Evolutionary conservation across 1,140 invertebrate species (phyloP).

Genomic region (Harlomillsia oculata): DNA sequence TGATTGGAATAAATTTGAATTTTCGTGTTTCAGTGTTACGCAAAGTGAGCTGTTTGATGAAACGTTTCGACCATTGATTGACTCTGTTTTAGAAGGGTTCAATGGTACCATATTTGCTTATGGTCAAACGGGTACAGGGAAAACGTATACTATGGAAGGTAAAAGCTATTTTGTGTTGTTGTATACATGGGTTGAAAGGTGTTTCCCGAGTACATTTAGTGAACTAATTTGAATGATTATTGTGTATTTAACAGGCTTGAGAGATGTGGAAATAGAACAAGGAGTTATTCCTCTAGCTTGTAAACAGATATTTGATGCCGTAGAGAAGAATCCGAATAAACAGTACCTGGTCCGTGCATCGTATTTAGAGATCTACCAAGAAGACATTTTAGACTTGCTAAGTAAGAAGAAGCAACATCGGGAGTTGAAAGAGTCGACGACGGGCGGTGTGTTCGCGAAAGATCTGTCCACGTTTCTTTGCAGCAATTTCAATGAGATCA

Average conservation of each 20-base stretch:
- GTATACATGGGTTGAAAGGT: background rate
- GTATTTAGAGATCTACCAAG: conserved; percentile 92
- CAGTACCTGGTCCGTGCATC: conserved; percentile 86
- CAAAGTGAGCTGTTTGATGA: conserved; percentile 94
- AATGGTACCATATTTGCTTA: conserved; percentile 97
- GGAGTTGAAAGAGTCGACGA: conserved; percentile 64
- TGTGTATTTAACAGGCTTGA: conserved; percentile 27
- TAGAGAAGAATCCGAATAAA: conserved; percentile 72
- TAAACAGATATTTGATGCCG: conserved; percentile 90
- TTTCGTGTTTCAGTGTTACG: conserved; percentile 13
- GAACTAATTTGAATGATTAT: background rate
- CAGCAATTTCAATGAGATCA: conserved; percentile 81
- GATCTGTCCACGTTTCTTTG: conserved; percentile 82
- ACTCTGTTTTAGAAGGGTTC: conserved; percentile 88
- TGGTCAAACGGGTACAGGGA: conserved; percentile 89
- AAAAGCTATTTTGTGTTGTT: conserved; percentile 21
- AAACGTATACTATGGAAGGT: conserved; percentile 95
- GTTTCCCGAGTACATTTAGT: background rate
- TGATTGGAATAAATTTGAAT: background rate
- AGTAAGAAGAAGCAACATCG: conserved; percentile 51
- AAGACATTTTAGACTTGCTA: conserved; percentile 81
- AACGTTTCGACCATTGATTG: conserved; percentile 86
- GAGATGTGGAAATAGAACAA: conserved; percentile 52
- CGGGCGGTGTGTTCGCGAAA: conserved; percentile 88
- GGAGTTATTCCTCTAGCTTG: conserved; percentile 92